Percentiles rank a stretch among this genome's conserved stretches.
Evolutionary conservation across 2,888 invertebrate species (phyloP).

Genomic region (Stenichneumon culpator): DNA sequence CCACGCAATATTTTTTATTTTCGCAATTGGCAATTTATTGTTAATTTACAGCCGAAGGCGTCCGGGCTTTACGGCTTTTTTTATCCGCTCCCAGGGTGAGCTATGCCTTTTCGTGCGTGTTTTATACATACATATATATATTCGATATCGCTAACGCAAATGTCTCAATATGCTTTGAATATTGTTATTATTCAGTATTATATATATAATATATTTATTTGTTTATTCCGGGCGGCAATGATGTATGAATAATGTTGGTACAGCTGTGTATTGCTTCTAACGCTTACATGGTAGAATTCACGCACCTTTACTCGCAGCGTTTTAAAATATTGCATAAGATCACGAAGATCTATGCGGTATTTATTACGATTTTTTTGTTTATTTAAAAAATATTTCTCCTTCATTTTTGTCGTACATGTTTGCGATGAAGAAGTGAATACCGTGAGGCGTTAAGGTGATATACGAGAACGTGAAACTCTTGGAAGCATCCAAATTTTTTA

Average conservation of each 20-base stretch:
- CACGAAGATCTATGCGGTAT: slow-evolving; percentile 23
- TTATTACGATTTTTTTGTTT: background rate
- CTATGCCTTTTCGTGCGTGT: slow-evolving; percentile 13
- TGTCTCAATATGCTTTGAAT: slow-evolving; percentile 67
- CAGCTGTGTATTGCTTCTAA: slow-evolving; percentile 73
- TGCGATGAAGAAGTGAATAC: slow-evolving; percentile 67
- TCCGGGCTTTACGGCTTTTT: slow-evolving; percentile 12
- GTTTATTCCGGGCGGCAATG: slow-evolving; percentile 54
- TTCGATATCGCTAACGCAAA: slow-evolving; percentile 65
- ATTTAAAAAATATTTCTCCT: background rate
- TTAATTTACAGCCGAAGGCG: slow-evolving; percentile 19
- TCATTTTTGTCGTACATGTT: slow-evolving; percentile 28
- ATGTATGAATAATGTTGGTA: slow-evolving; percentile 72
- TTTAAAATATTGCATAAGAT: slow-evolving; percentile 27
- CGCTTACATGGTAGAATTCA: slow-evolving; percentile 71
- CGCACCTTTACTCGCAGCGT: slow-evolving; percentile 59
- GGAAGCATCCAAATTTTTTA: slow-evolving; percentile 64
- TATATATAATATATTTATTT: slow-evolving; percentile 15
- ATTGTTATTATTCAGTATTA: slow-evolving; percentile 44
- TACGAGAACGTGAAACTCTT: slow-evolving; percentile 71
- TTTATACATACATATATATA: slow-evolving; percentile 33
- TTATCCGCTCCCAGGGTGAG: slow-evolving; percentile 22
- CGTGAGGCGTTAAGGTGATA: slow-evolving; percentile 73
- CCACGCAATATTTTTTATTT: slow-evolving; percentile 21
- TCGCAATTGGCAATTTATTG: slow-evolving; percentile 47